Percentiles rank a stretch among this genome's conserved stretches.
phyloP scores from a whole-genome alignment of 1,140 invertebrate species.

The Drosophila fuyamai region DNA sequence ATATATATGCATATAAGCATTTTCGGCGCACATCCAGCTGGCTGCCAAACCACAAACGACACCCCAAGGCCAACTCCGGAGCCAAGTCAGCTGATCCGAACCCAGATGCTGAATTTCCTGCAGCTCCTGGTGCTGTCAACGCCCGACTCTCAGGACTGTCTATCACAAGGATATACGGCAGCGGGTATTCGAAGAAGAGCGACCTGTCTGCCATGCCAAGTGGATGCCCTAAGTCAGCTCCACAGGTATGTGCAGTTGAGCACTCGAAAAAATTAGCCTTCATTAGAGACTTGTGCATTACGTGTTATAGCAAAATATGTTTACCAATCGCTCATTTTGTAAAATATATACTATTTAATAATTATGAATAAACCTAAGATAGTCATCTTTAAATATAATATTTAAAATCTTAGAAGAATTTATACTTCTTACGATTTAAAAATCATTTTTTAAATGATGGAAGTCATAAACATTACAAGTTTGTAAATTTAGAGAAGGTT shows the following conservation, averaged over 20 bases:
- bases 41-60: conserved; percentile 41
- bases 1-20: conserved; percentile 24
- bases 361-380: no score
- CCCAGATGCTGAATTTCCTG: neutral
- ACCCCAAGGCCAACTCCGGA: conserved; percentile 38
- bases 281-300: neutral
- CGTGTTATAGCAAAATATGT: no score
- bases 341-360: no score
- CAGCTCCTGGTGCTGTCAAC: conserved; percentile 37
- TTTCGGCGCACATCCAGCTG: conserved; percentile 7
- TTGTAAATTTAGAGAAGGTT: no score
- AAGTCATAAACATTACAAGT: no score
- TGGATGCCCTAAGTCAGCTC: conserved; percentile 42
- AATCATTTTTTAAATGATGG: no score
- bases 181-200: conserved; percentile 27
- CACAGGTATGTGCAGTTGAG: conserved; percentile 23
- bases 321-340: no score
- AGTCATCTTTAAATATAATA: no score
- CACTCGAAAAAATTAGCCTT: neutral
- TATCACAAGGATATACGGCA: conserved; percentile 42
- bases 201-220: conserved; percentile 38
- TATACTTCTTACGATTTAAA: no score
- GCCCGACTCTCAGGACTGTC: conserved; percentile 44
- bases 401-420: no score
- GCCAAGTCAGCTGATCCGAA: conserved; percentile 38